Evolutionary conservation across 2,113 vertebrate species (phyloP).

Genomic region (Ophthalmolycus amberensis): DNA sequence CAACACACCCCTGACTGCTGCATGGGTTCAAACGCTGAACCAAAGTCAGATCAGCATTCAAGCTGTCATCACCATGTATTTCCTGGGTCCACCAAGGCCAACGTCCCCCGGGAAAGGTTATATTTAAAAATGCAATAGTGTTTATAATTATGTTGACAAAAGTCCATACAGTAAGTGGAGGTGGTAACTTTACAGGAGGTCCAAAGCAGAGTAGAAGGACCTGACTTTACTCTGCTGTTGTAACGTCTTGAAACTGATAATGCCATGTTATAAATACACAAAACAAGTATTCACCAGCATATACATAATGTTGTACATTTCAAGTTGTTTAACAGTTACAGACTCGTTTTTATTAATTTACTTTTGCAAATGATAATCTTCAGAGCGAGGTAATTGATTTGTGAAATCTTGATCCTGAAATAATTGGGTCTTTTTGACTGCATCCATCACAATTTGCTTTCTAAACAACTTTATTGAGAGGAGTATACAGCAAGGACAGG

Average conservation of each 20-base stretch:
- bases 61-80: constrained; percentile 32
- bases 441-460: neutral
- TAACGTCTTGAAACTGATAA: neutral
- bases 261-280: neutral
- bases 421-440: neutral
- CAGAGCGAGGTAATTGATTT: neutral
- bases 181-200: neutral
- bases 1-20: neutral
- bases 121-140: neutral
- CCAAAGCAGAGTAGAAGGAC: neutral
- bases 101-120: neutral
- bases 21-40: neutral
- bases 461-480: neutral
- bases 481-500: neutral
- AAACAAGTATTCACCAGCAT: neutral
- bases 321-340: neutral
- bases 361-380: neutral
- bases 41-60: constrained; percentile 1
- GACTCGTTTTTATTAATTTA: neutral
- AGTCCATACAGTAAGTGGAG: neutral
- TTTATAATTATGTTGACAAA: neutral
- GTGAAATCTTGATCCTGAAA: neutral
- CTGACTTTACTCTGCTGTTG: neutral
- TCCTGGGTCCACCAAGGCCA: neutral
- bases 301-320: neutral